These are phyloP conservation scores for Nephrotoma appendiculata DNA, from an alignment of 2,888 invertebrate genomes.

Conservation along the genomic window DNA sequence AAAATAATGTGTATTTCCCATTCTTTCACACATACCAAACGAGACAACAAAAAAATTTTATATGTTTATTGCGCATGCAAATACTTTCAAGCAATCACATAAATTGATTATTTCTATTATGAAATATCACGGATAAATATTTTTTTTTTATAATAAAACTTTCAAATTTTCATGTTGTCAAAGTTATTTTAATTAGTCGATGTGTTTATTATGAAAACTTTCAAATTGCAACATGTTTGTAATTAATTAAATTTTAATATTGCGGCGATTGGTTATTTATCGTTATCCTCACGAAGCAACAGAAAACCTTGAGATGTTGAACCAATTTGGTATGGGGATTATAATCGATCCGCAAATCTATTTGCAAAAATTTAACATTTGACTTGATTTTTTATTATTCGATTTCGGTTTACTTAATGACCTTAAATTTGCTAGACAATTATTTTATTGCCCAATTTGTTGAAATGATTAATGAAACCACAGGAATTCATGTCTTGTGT, in stretches of 20 bases:
- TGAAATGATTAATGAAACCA: not conserved
- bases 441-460: not conserved
- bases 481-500: not conserved
- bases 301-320: not conserved
- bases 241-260: not conserved
- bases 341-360: not conserved
- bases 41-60: not conserved
- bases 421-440: not conserved
- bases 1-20: not conserved
- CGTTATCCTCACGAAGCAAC: not conserved
- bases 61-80: not conserved
- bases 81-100: not conserved
- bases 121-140: not conserved
- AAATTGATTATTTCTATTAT: not conserved
- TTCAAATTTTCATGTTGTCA: not conserved
- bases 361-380: not conserved
- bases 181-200: not conserved
- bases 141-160: not conserved
- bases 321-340: not conserved
- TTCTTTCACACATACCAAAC: not conserved
- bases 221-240: not conserved
- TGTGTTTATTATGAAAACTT: not conserved
- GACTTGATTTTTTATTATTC: not conserved
- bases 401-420: not conserved
- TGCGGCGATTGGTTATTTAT: not conserved